Conservation (phyloP, 1,140 invertebrate genomes). For the Brachionus koreanus region DNA sequence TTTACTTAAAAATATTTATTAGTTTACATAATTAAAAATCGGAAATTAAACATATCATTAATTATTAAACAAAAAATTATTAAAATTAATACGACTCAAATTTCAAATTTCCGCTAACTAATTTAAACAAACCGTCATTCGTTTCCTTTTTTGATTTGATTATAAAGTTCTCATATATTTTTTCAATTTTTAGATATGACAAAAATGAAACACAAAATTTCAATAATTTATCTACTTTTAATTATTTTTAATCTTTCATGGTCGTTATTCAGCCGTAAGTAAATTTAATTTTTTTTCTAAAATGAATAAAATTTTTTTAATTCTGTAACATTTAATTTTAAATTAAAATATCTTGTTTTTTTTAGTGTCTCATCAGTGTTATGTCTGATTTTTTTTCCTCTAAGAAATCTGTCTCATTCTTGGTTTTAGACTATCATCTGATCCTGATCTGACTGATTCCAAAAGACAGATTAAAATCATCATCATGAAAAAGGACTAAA, state of each 20-base stretch:
- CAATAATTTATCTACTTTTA: neutral
- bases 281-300: too few species aligned
- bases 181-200: neutral
- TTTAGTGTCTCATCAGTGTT: too few species aligned
- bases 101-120: neutral
- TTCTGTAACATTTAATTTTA: too few species aligned
- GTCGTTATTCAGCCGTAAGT: neutral
- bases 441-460: too few species aligned
- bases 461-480: too few species aligned
- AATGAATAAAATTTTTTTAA: too few species aligned
- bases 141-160: neutral
- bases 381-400: too few species aligned
- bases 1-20: neutral
- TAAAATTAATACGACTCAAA: neutral
- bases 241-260: neutral
- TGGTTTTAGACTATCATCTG: too few species aligned
- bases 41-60: neutral
- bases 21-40: neutral
- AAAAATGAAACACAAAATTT: neutral
- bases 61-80: slow-evolving; percentile 10
- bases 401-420: too few species aligned
- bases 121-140: slow-evolving; percentile 14
- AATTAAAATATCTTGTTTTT: too few species aligned
- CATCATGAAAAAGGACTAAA: too few species aligned
- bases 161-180: neutral